Evolutionary conservation across 2,797 vertebrate species (phyloP).

Genomic region (Helarctos malayanus): DNA sequence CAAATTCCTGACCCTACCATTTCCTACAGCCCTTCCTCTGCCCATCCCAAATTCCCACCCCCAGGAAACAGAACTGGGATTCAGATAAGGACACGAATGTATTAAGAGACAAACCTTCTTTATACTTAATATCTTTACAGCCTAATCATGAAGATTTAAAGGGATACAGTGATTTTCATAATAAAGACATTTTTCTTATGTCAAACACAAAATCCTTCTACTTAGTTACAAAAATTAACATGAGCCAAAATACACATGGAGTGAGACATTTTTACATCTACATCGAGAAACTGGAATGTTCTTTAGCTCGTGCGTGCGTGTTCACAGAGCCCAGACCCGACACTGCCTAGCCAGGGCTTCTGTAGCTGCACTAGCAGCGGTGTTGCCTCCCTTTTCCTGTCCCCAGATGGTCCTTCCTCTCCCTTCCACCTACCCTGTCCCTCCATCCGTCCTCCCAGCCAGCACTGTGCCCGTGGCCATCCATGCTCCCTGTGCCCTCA

Average conservation of each 20-base stretch:
- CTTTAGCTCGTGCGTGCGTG: rapidly evolving
- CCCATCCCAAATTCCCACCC: rapidly evolving
- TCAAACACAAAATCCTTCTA: background rate
- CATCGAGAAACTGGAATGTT: background rate
- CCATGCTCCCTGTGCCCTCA: rapidly evolving
- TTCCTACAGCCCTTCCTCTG: background rate
- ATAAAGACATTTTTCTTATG: background rate
- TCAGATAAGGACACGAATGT: background rate
- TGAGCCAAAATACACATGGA: background rate
- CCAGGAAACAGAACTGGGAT: background rate
- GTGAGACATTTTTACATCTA: rapidly evolving
- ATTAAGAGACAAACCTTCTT: too few species aligned
- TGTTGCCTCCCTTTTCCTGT: rapidly evolving
- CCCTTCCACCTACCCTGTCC: rapidly evolving
- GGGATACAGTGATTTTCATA: rapidly evolving
- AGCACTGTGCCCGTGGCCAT: rapidly evolving
- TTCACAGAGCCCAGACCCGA: rapidly evolving
- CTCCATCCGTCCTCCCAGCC: rapidly evolving
- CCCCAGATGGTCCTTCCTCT: rapidly evolving
- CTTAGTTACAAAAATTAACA: background rate
- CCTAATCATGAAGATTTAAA: rapidly evolving
- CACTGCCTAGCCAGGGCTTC: rapidly evolving
- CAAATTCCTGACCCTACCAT: rapidly evolving
- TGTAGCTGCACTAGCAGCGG: rapidly evolving
- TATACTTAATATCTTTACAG: rapidly evolving